Conservation (phyloP, 2,797 vertebrate species). For the Tenualosa thibaudeaui region DNA sequence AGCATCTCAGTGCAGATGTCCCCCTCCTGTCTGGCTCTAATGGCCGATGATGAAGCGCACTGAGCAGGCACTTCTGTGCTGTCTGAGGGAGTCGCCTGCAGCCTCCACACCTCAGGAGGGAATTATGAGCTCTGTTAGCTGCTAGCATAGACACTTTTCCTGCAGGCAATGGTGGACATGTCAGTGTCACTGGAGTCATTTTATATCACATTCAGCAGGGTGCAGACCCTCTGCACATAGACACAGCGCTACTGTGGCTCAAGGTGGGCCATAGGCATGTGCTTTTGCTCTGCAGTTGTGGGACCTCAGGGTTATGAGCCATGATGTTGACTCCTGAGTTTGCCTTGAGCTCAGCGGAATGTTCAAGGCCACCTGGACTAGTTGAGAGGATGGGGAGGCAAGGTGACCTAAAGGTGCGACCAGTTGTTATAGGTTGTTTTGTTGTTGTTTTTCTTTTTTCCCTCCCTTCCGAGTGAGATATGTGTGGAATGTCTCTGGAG, state of each 20-base stretch:
- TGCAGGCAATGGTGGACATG: not conserved
- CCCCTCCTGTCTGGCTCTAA: not conserved
- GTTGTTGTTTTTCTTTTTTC: constrained; percentile 21
- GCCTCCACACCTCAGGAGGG: not conserved
- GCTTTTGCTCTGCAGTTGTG: not conserved
- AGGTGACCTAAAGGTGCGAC: not conserved
- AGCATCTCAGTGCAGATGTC: not conserved
- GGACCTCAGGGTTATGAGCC: not conserved
- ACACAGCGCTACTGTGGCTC: not conserved
- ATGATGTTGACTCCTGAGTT: not conserved
- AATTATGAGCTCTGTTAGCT: not conserved
- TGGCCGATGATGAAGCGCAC: constrained; percentile 28
- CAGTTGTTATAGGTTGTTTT: not conserved
- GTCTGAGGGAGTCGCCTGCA: not conserved
- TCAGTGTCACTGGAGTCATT: not conserved
- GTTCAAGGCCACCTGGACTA: constrained; percentile 2
- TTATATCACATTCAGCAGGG: not conserved
- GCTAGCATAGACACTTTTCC: not conserved
- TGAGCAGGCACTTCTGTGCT: not conserved
- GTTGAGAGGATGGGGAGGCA: not conserved
- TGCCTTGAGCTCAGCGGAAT: constrained; percentile 10
- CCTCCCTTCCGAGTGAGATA: constrained; percentile 41
- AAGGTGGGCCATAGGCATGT: not conserved
- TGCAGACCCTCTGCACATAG: not conserved
- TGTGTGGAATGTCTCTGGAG: constrained; percentile 51